A percentile compares a stretch with the other conserved stretches of the same genome.
Conservation (phyloP, 2,113 vertebrate species). For the Ptyas mucosa region DNA sequence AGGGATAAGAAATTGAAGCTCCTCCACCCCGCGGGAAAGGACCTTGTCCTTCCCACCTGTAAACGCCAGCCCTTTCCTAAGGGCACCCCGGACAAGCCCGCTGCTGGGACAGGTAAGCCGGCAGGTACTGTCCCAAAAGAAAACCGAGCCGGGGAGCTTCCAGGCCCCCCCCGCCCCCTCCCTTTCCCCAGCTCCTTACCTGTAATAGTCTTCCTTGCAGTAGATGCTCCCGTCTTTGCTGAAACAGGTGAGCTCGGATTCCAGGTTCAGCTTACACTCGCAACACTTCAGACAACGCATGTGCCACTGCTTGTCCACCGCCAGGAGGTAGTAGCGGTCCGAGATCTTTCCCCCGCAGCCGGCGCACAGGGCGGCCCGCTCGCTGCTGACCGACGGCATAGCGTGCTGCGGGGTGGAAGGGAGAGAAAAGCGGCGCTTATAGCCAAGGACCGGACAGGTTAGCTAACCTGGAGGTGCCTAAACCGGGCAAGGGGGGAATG, state of each 20-base stretch:
- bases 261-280: constrained; percentile 96
- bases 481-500: neutral
- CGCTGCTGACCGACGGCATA: constrained; percentile 89
- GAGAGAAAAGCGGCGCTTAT: no score
- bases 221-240: constrained; percentile 98
- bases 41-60: neutral
- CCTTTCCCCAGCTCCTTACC: constrained; percentile 63
- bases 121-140: neutral
- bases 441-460: no score
- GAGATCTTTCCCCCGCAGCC: constrained; percentile 96
- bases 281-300: constrained; percentile 98
- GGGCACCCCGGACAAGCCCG: no score
- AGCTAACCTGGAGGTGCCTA: neutral
- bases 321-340: constrained; percentile 97
- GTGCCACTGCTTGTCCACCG: constrained; percentile 99
- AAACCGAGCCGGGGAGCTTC: neutral
- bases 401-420: constrained; percentile 66
- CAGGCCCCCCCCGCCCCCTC: neutral
- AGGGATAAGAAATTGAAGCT: neutral
- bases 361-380: constrained; percentile 91
- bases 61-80: neutral
- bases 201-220: constrained; percentile 99
- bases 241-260: constrained; percentile 98
- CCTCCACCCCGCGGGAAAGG: neutral
- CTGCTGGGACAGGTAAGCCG: neutral